phyloP scores from a whole-genome alignment of 2,888 invertebrate species.

The Mechanitis messenoides region DNA sequence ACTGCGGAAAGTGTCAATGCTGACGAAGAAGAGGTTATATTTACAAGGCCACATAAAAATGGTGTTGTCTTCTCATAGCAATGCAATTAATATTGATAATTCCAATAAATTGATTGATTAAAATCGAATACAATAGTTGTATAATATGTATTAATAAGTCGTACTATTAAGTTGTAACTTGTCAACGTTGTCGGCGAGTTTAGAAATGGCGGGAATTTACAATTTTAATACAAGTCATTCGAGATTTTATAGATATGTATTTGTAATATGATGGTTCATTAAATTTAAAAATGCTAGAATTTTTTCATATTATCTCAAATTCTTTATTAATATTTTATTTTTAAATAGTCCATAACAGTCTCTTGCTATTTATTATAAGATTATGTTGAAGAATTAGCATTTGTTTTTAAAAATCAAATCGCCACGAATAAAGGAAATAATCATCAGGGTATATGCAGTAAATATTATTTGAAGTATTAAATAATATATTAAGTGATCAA shows the following conservation, averaged over 20 bases:
- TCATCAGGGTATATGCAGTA: no score
- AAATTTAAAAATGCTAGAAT: neutral
- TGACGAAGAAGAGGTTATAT: slow-evolving; percentile 71
- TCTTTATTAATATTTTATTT: neutral
- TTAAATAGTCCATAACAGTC: neutral
- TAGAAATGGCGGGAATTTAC: neutral
- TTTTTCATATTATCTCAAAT: neutral
- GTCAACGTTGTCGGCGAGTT: neutral
- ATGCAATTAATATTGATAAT: slow-evolving; percentile 20
- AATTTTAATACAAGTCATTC: neutral
- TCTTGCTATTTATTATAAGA: neutral
- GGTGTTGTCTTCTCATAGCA: slow-evolving; percentile 63
- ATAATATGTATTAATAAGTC: slow-evolving; percentile 1
- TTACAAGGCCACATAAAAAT: slow-evolving; percentile 57
- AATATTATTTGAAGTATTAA: neutral
- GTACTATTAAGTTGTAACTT: neutral
- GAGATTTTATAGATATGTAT: neutral
- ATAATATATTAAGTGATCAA: neutral
- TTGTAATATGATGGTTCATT: neutral
- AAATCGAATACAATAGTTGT: slow-evolving; percentile 2
- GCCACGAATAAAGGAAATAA: no score
- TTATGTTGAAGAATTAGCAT: neutral
- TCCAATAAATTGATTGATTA: slow-evolving; percentile 1
- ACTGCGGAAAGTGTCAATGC: slow-evolving; percentile 56
- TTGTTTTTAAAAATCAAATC: no score